Evolutionary conservation across 2,797 vertebrate genomes (phyloP).

Genomic region (Pseudochirops cupreus): DNA sequence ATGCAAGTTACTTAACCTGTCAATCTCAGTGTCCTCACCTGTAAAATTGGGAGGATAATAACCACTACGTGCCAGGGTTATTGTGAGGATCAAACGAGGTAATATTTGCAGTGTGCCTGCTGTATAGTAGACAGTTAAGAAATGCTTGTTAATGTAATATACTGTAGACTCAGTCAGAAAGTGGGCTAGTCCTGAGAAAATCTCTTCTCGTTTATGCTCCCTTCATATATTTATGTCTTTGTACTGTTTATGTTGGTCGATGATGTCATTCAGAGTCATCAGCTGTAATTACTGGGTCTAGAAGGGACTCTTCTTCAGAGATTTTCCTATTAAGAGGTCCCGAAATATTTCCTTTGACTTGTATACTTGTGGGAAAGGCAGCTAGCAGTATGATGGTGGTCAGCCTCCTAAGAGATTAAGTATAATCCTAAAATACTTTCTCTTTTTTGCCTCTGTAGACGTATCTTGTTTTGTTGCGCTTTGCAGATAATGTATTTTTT

Average conservation of each 20-base stretch:
- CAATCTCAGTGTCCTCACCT: no score
- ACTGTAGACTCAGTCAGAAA: not conserved
- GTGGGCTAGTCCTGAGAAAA: not conserved
- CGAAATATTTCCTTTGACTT: slow-evolving; percentile 1
- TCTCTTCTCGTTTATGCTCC: not conserved
- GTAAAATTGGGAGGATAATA: not conserved
- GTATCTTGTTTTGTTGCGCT: not conserved
- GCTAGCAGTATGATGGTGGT: not conserved
- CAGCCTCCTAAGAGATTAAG: not conserved
- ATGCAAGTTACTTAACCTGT: no score
- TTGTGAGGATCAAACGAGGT: not conserved
- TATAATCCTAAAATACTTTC: not conserved
- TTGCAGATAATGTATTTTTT: not conserved
- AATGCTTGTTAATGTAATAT: not conserved
- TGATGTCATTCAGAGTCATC: not conserved
- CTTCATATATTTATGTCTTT: not conserved
- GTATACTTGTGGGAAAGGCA: slow-evolving; percentile 28
- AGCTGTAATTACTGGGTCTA: not conserved
- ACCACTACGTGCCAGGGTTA: not conserved
- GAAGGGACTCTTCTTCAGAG: slow-evolving; percentile 35
- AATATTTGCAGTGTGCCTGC: not conserved
- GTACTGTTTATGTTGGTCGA: not conserved
- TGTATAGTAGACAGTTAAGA: not conserved
- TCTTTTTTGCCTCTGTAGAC: slow-evolving; percentile 18
- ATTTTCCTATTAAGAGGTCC: not conserved